These are phyloP conservation scores for Oreochromis grahami DNA, from an alignment of 2,797 vertebrate genomes.

Conservation along the genomic window DNA sequence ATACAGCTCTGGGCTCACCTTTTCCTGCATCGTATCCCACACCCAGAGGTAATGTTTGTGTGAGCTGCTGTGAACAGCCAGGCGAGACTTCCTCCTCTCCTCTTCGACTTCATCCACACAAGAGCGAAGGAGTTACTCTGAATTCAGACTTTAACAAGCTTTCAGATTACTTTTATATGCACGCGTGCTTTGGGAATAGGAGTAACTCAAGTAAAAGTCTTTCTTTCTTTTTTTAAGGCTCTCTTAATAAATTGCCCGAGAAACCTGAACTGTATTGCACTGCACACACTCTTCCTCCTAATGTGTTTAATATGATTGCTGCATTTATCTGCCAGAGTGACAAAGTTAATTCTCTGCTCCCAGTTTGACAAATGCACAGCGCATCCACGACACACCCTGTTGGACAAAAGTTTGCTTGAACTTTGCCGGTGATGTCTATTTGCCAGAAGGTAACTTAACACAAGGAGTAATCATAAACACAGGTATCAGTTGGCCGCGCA, in stretches of 20 bases:
- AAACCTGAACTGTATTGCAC: slow-evolving; percentile 40
- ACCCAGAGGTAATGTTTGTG: slow-evolving; percentile 38
- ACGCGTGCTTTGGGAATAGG: slow-evolving; percentile 8
- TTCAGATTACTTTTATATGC: slow-evolving; percentile 31
- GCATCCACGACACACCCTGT: not conserved
- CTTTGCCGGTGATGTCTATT: not conserved
- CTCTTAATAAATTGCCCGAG: slow-evolving; percentile 33
- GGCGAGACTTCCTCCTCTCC: slow-evolving; percentile 9
- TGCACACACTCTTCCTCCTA: not conserved
- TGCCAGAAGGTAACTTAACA: slow-evolving; percentile 14
- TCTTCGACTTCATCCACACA: slow-evolving; percentile 23
- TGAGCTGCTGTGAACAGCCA: slow-evolving; percentile 20
- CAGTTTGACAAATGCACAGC: slow-evolving; percentile 23
- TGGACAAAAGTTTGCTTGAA: not conserved
- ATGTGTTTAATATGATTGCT: slow-evolving; percentile 39
- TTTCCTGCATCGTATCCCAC: slow-evolving; percentile 38
- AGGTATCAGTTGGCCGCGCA: slow-evolving; percentile 4
- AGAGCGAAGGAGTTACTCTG: slow-evolving; percentile 4
- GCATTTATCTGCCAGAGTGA: slow-evolving; percentile 31
- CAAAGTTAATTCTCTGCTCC: slow-evolving; percentile 26
- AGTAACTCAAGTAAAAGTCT: slow-evolving; percentile 24
- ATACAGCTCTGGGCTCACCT: slow-evolving; percentile 53
- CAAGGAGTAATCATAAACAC: slow-evolving; percentile 5
- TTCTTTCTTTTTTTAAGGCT: slow-evolving; percentile 10
- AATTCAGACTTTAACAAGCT: slow-evolving; percentile 32